These are phyloP conservation scores for Zaprionus ornatus DNA, from an alignment of 1,140 invertebrate species.

Conservation along the genomic window DNA sequence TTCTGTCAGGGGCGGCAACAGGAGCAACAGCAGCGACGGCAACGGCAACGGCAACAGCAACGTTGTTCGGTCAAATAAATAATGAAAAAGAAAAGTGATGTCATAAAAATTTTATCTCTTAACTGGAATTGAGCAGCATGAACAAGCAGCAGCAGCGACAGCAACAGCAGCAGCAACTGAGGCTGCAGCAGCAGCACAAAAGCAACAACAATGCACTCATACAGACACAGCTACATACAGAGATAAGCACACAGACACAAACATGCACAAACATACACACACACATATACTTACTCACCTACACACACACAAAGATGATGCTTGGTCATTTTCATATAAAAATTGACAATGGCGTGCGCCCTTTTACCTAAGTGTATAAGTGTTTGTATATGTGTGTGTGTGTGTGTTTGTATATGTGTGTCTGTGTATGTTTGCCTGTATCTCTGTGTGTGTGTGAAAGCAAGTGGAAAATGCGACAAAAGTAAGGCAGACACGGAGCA, in stretches of 20 bases:
- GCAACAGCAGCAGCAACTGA: constrained; percentile 12
- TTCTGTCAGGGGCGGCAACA: constrained; percentile 39
- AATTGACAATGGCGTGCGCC: constrained; percentile 50
- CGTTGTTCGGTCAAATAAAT: constrained; percentile 63
- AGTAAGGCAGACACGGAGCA: constrained; percentile 41
- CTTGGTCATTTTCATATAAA: constrained; percentile 63
- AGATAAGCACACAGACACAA: neutral
- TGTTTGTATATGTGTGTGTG: constrained; percentile 2
- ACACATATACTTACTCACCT: neutral
- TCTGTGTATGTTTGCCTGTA: constrained; percentile 1
- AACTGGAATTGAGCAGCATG: constrained; percentile 75
- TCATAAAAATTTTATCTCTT: constrained; percentile 80
- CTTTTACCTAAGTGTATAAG: constrained; percentile 17
- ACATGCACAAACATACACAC: constrained; percentile 1
- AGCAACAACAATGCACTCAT: constrained; percentile 25
- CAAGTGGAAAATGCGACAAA: constrained; percentile 70
- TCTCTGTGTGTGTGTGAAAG: constrained; percentile 44
- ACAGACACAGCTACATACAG: constrained; percentile 2
- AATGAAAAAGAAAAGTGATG: constrained; percentile 80
- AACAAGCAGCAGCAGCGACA: constrained; percentile 48
- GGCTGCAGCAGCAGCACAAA: constrained; percentile 17
- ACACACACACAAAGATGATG: constrained; percentile 22
- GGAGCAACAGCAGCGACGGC: constrained; percentile 6
- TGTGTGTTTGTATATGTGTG: neutral
- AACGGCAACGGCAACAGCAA: constrained; percentile 10